Evolutionary conservation across 2,113 vertebrate genomes (phyloP), one percentile per base, ranked within the genome.

Genomic region (Pseudopipra pipra): DNA sequence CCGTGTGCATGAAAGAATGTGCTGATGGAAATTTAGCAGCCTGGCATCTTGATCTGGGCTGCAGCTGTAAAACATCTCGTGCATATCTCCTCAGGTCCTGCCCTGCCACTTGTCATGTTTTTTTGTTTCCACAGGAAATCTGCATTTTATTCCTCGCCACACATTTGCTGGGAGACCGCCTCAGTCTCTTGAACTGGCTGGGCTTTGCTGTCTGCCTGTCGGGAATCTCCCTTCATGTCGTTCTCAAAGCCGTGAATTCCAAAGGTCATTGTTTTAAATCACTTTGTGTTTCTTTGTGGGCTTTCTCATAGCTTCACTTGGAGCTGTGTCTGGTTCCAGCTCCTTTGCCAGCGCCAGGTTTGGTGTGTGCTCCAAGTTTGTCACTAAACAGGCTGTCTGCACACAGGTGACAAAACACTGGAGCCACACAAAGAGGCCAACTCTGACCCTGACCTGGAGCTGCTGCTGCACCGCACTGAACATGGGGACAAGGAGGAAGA

Each of bases 171-270:
- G 99, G 98, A 30, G 99, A 99, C 72, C 97, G 73, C 85, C 98
- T 99, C 97, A 99, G 95, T 63, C 33, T 89, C 5, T 49, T 99
- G 14, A 99, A 99, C 96, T 99, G 99, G 99, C 94, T 99, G 92
- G 99, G 99, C 77, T 99, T 99, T 24, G 98, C 89, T 21, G 97
- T 99, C 58, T 99, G 99, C 96, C 96, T 99, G 27, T 98, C 97
- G 4, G 99, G 99, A 35, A 99, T 99, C 92, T 99, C 98, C 14
- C 93, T 99, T 59, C 99, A 99, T 1, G 96, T 99, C 27, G 97
- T 98, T 70, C 98, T 99, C 66, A 99, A 99, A 96, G 98, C 98
- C 12, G 94, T 98, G 65, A 98, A 98, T 71, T 97, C 98, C 51
- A 98, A 97, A 99, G 99, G 99, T 99, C 97, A 97, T 87, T 22